Percentiles rank a stretch among this genome's conserved stretches.
phyloP scores from a whole-genome alignment of 2,797 vertebrate genomes.

The Tenualosa ilisha region DNA sequence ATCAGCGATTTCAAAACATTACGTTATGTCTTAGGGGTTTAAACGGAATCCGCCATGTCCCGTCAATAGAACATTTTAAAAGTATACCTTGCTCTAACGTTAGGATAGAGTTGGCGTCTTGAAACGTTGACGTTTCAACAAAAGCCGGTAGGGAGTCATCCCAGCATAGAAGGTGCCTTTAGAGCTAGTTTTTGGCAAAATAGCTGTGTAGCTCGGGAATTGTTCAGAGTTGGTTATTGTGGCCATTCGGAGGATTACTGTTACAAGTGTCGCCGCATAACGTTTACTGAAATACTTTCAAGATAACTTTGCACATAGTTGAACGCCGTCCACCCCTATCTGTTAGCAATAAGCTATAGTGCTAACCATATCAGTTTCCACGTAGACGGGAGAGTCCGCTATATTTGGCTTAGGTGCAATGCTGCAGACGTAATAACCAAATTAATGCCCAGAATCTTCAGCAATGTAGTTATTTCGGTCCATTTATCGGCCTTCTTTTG shows the following conservation, averaged over 20 bases:
- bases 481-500: not conserved
- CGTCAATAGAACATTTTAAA: not conserved
- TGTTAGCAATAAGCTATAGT: not conserved
- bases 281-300: not conserved
- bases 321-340: not conserved
- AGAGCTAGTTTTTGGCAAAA: not conserved
- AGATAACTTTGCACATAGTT: not conserved
- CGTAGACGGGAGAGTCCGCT: constrained; percentile 11
- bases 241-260: not conserved
- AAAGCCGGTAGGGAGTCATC: constrained; percentile 17
- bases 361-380: constrained; percentile 21
- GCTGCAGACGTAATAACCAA: not conserved
- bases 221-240: not conserved
- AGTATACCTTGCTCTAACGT: not conserved
- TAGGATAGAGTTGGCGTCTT: not conserved
- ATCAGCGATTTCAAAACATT: not conserved
- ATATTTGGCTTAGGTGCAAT: not conserved
- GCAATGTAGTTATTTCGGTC: not conserved
- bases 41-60: not conserved
- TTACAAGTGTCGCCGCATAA: not conserved
- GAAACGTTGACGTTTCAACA: too few species aligned
- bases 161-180: not conserved
- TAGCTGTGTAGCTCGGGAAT: not conserved
- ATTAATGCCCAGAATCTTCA: not conserved
- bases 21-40: not conserved